Conservation (phyloP, 1,140 invertebrate genomes). For the Magallana angulata region DNA sequence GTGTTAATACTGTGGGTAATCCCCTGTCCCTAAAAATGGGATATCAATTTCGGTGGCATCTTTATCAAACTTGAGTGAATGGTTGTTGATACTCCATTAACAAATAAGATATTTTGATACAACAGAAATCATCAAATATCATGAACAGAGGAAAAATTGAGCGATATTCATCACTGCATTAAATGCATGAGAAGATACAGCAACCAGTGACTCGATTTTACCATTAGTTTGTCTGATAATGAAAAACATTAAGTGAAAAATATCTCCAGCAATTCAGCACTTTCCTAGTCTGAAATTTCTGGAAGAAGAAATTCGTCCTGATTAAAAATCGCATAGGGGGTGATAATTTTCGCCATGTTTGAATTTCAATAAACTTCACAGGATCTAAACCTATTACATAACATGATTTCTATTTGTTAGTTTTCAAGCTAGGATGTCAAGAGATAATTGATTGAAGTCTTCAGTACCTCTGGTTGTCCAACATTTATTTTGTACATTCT, state of each 20-base stretch:
- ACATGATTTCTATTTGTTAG: conserved; percentile 2
- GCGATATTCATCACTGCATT: conserved; percentile 31
- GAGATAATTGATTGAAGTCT: conserved; percentile 4
- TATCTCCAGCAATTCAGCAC: conserved; percentile 12
- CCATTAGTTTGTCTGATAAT: conserved; percentile 27
- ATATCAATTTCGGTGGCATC: conserved; percentile 2
- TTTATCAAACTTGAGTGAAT: conserved; percentile 20
- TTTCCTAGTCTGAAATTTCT: conserved; percentile 7
- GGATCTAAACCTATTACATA: conserved; percentile 15
- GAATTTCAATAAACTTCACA: neutral
- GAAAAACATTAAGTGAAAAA: conserved; percentile 15
- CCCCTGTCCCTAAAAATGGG: neutral
- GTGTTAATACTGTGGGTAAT: neutral
- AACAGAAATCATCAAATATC: neutral
- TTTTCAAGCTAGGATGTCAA: conserved; percentile 19
- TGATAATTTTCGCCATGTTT: conserved; percentile 12
- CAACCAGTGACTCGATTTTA: conserved; percentile 4
- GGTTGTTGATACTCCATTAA: conserved; percentile 26
- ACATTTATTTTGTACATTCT: neutral
- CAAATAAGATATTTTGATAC: conserved; percentile 35
- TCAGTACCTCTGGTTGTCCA: conserved; percentile 11
- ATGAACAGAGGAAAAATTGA: conserved; percentile 4
- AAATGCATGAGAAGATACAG: conserved; percentile 10
- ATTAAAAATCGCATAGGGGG: conserved; percentile 16
- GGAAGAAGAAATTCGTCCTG: neutral